A percentile compares a stretch with the other conserved stretches of the same genome.
Conservation (phyloP, 2,113 vertebrate species). For the Lota lota region DNA sequence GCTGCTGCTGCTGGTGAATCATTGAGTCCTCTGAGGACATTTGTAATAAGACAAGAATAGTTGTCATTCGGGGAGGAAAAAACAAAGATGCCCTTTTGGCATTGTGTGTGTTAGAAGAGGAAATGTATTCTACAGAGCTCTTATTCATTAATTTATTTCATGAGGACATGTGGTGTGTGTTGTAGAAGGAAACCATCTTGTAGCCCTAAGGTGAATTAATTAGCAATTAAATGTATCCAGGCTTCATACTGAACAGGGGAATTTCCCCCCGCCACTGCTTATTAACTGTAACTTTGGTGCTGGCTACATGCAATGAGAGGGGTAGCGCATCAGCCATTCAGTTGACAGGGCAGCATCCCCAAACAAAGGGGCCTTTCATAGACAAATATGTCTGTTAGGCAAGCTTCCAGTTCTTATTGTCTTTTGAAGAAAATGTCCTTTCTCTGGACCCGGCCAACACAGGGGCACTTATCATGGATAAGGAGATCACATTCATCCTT, state of each 20-base stretch:
- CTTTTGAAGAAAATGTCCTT: constrained; percentile 53
- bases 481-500: constrained; percentile 70
- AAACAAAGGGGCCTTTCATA: constrained; percentile 54
- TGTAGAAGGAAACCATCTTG: constrained; percentile 1
- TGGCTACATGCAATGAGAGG: not conserved
- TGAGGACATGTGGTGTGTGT: not conserved
- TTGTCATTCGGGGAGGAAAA: not conserved
- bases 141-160: constrained; percentile 3
- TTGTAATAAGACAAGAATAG: constrained; percentile 18
- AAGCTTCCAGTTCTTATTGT: constrained; percentile 38
- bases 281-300: too few relatives aligned
- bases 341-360: constrained; percentile 2
- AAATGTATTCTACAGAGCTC: not conserved
- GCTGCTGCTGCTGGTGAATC: constrained; percentile 43
- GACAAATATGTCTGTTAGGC: constrained; percentile 36
- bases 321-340: constrained; percentile 1
- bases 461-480: constrained; percentile 48
- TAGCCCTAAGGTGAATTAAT: constrained; percentile 5
- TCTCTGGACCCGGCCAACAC: constrained; percentile 47
- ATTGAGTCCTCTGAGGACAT: constrained; percentile 34
- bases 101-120: constrained; percentile 2
- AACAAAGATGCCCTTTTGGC: not conserved
- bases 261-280: not conserved
- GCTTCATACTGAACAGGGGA: constrained; percentile 9
- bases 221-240: not conserved